Conservation (phyloP, 1,140 invertebrate species). For the Calliphora vicina region DNA sequence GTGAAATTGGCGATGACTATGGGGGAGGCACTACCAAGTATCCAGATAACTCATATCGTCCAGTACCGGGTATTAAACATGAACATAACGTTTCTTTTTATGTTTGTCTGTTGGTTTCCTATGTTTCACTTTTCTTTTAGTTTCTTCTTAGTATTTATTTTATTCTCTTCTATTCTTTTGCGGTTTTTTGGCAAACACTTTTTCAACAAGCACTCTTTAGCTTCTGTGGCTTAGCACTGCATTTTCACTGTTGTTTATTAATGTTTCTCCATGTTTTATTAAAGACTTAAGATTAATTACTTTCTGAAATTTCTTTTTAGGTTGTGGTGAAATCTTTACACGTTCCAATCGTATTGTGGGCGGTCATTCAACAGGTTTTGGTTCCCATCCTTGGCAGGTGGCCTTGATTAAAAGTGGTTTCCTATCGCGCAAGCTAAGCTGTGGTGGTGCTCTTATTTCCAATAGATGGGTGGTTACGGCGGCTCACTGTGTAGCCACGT, state of each 20-base stretch:
- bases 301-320: conserved; percentile 64
- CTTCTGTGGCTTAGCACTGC: conserved; percentile 12
- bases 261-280: neutral
- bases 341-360: conserved; percentile 90
- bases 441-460: conserved; percentile 88
- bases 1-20: conserved; percentile 57
- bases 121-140: neutral
- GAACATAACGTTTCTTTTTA: neutral
- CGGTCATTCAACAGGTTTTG: conserved; percentile 88
- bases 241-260: neutral
- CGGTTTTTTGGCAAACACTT: neutral
- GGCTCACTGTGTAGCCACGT: conserved; percentile 89
- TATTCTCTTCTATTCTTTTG: neutral
- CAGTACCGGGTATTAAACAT: conserved; percentile 58
- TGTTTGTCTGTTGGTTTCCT: neutral
- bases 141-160: neutral
- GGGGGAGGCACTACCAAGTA: conserved; percentile 45
- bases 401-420: conserved; percentile 92
- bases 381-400: conserved; percentile 94
- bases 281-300: neutral
- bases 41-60: conserved; percentile 53
- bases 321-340: conserved; percentile 86
- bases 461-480: conserved; percentile 90
- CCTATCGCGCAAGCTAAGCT: conserved; percentile 87
- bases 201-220: neutral